These are phyloP conservation scores for Cactoblastis cactorum DNA, from an alignment of 2,888 invertebrate genomes.

Conservation along the genomic window DNA sequence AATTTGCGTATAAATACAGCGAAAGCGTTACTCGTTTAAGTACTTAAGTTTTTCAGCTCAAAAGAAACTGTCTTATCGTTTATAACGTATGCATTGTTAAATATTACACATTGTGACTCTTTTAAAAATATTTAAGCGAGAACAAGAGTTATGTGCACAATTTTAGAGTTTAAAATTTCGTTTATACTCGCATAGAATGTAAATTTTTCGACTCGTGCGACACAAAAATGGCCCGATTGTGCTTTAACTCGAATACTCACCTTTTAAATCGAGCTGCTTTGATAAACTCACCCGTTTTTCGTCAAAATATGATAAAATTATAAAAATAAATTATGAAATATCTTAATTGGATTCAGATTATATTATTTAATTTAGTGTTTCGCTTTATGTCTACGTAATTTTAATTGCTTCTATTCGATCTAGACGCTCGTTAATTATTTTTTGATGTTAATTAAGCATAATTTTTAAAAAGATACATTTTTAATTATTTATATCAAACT, in stretches of 20 bases:
- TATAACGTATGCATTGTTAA: not conserved
- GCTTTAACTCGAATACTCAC: not conserved
- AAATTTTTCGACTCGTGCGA: slow-evolving; percentile 8
- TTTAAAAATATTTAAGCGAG: not conserved
- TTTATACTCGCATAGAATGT: slow-evolving; percentile 6
- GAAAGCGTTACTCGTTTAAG: not conserved
- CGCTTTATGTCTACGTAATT: not conserved
- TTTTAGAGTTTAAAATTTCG: slow-evolving; percentile 1
- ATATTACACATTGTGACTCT: slow-evolving; percentile 1
- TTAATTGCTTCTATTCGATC: slow-evolving; percentile 6
- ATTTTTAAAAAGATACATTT: too few relatives aligned
- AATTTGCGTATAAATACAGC: slow-evolving; percentile 15
- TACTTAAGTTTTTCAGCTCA: not conserved
- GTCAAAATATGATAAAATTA: slow-evolving; percentile 5
- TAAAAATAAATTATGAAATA: slow-evolving; percentile 8
- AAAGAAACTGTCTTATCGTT: slow-evolving; percentile 1
- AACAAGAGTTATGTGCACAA: not conserved
- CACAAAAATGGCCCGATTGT: slow-evolving; percentile 6
- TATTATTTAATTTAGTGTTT: slow-evolving; percentile 5
- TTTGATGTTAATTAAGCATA: too few relatives aligned
- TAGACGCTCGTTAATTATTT: not conserved
- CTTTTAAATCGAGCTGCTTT: not conserved
- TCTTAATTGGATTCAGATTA: not conserved
- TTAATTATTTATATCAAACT: too few relatives aligned
- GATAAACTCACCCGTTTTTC: not conserved